Evolutionary conservation across 2,113 vertebrate species (phyloP), one percentile per base, ranked within the genome.

Genomic region (Dicrurus megarhynchus): DNA sequence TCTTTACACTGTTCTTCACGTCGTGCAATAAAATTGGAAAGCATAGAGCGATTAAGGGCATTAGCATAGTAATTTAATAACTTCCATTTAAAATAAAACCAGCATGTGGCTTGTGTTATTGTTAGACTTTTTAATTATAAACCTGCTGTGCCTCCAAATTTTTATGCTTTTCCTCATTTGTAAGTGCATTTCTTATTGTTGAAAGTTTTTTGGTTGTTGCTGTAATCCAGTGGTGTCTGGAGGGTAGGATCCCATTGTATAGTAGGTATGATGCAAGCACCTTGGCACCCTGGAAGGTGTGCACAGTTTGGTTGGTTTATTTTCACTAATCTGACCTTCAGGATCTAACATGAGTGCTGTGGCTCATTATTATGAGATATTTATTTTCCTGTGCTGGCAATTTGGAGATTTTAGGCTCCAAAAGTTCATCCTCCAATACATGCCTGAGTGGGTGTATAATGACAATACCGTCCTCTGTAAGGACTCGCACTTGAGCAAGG

Each of bases 41-140:
- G 32, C 41, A 15, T 13, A 69, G 46, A 9, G 18, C 9, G 39
- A 94, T 94, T 80, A 90, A 56, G 53, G 69, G 16, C 42, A 76
- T 92, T 81, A 94, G 47, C 67, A 16, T 13, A 81, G 73, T 93
- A 82, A 81, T 94, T 89, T 73, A 55, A 70, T 94, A 84, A 57
- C 60, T 88, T 63, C 87, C 37, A 86, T 94, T 94, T 90, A 73
- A 89, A 97, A 92, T 74, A 85, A 95, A 95, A 86, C 37, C 85
- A 91, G 70, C 63, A 28, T 88, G 91, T 87, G 74, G 47, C 63
- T 92, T 89, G 10, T 86, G 52, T 93, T 93, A 70, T 63, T 88
- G 63, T 89, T 87, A 89, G 89, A 39, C 70, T 78, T 92, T 85
- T 90, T 70, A 95, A 92, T 96, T 95, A 89, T 84, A 87, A 82